Percentiles rank a stretch among this genome's conserved stretches.
phyloP scores from a whole-genome alignment of 2,888 invertebrate species.

The Eubasilissa splendida region DNA sequence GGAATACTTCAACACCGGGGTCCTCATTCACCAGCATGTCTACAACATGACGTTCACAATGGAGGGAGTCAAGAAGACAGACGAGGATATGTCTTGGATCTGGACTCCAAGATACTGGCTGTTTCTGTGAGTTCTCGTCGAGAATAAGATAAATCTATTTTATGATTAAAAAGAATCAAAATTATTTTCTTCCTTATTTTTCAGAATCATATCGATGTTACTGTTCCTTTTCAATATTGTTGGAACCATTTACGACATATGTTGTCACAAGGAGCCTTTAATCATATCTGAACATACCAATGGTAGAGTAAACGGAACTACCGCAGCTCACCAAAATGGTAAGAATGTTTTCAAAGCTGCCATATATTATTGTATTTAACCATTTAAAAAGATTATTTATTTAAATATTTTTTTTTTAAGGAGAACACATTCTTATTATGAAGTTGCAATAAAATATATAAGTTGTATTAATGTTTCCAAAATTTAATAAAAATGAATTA shows the following conservation, averaged over 20 bases:
- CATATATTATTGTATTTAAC: too few species aligned
- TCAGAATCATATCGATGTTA: not conserved
- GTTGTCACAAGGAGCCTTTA: not conserved
- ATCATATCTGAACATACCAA: not conserved
- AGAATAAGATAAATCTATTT: too few species aligned
- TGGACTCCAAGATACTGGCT: slow-evolving; percentile 61
- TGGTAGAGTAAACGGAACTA: not conserved
- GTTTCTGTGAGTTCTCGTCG: slow-evolving; percentile 61
- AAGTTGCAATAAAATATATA: too few species aligned
- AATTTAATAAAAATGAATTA: too few species aligned
- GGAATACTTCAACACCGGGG: slow-evolving; percentile 29
- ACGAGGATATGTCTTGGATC: slow-evolving; percentile 49
- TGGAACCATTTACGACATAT: not conserved
- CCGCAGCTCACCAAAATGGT: too few species aligned
- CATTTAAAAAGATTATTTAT: too few species aligned
- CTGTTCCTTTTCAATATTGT: not conserved
- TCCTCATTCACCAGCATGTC: slow-evolving; percentile 41
- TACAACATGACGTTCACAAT: slow-evolving; percentile 51
- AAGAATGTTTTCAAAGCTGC: too few species aligned
- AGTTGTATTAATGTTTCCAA: too few species aligned
- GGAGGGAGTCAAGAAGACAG: slow-evolving; percentile 50
- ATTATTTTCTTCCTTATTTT: not conserved
- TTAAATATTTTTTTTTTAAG: too few species aligned
- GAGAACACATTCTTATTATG: too few species aligned
- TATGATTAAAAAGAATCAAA: too few species aligned